Percentiles rank a stretch among this genome's conserved stretches.
Evolutionary conservation across 2,888 invertebrate species (phyloP).

Genomic region (Nasonia oneida): DNA sequence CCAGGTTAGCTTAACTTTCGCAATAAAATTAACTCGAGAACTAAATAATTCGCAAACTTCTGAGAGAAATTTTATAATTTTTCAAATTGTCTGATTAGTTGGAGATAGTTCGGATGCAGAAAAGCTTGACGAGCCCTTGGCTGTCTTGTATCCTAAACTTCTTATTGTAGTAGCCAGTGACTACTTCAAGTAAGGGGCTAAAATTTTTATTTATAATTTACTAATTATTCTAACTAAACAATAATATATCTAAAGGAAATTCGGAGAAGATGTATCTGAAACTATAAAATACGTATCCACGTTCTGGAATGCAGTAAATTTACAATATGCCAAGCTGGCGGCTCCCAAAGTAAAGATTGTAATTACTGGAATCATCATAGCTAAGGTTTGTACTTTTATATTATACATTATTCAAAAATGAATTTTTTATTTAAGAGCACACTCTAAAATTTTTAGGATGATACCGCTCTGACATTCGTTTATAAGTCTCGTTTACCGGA

Average conservation of each 20-base stretch:
- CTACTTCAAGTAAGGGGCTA: constrained; percentile 33
- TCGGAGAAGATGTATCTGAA: constrained; percentile 28
- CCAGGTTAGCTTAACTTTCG: not conserved
- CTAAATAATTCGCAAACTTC: not conserved
- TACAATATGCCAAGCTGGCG: constrained; percentile 35
- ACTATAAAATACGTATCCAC: constrained; percentile 33
- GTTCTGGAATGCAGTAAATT: constrained; percentile 57
- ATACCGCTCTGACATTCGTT: constrained; percentile 22
- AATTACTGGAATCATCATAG: constrained; percentile 52
- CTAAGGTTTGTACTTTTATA: constrained; percentile 38
- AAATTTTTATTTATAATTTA: not conserved
- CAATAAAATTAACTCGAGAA: not conserved
- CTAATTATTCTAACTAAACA: not conserved
- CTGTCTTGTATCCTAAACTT: constrained; percentile 38
- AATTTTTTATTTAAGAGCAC: no score
- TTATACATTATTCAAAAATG: no score
- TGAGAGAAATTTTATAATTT: not conserved
- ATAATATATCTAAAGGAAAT: constrained; percentile 10
- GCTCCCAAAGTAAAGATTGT: constrained; percentile 35
- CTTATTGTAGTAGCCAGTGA: constrained; percentile 27
- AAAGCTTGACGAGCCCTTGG: constrained; percentile 28
- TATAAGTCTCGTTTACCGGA: constrained; percentile 9
- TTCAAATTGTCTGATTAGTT: constrained; percentile 5
- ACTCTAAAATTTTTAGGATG: constrained; percentile 30
- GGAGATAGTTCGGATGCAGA: not conserved